phyloP scores from a whole-genome alignment of 1,140 invertebrate genomes.

The Vollenhovia emeryi region DNA sequence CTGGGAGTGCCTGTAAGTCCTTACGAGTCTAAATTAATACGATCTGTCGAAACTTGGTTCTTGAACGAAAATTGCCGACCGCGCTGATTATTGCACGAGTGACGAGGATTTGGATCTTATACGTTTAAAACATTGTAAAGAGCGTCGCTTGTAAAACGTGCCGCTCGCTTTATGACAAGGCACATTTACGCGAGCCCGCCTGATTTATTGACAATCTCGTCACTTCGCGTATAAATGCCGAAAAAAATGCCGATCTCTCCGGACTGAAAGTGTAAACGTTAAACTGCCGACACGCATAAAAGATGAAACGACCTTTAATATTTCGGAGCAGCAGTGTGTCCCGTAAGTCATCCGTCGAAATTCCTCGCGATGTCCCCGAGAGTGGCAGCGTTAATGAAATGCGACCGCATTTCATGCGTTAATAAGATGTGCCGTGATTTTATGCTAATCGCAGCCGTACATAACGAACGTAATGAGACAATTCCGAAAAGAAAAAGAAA shows the following conservation, averaged over 20 bases:
- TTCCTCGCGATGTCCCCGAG: background rate
- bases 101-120: background rate
- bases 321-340: background rate
- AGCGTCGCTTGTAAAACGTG: background rate
- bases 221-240: background rate
- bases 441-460: background rate
- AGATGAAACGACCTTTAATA: slow-evolving; percentile 29
- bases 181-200: background rate
- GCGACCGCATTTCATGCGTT: background rate
- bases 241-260: background rate
- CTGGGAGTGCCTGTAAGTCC: background rate
- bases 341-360: slow-evolving; percentile 6
- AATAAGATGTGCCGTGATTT: slow-evolving; percentile 3
- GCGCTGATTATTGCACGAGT: background rate
- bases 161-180: background rate
- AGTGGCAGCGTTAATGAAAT: too few relatives aligned
- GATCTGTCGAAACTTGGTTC: background rate
- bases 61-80: background rate
- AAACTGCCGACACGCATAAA: background rate
- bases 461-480: background rate
- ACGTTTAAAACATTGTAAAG: background rate
- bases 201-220: background rate
- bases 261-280: background rate
- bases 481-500: background rate
- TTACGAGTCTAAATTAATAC: background rate